Conservation (phyloP, 1,140 invertebrate species). For the Caenorhabditis inopinata region DNA sequence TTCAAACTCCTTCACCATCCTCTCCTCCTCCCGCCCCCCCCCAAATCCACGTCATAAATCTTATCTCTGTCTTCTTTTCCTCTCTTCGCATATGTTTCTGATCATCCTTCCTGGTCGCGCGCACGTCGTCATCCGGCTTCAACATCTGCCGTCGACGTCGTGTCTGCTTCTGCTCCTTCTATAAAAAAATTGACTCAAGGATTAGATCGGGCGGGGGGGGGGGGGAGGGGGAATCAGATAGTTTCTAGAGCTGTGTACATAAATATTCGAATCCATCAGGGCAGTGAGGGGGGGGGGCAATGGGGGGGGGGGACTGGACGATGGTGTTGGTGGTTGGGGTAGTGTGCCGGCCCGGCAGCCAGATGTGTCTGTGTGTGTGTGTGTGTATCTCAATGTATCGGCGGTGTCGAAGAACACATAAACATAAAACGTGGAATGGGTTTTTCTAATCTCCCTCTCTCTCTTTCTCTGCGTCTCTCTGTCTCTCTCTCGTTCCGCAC, state of each 20-base stretch:
- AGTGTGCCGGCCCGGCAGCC: background rate
- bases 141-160: background rate
- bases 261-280: conserved; percentile 33
- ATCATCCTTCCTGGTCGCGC: too few relatives aligned
- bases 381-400: background rate
- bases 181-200: background rate
- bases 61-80: conserved; percentile 17
- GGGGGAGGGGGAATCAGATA: background rate
- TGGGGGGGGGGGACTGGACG: too few relatives aligned
- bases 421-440: conserved; percentile 31
- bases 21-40: background rate
- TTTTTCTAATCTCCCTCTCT: conserved; percentile 4
- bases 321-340: background rate
- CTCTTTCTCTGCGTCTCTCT: too few relatives aligned
- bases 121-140: background rate
- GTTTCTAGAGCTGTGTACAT: conserved; percentile 24
- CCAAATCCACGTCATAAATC: conserved; percentile 32
- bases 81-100: conserved; percentile 7
- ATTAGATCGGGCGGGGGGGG: too few relatives aligned
- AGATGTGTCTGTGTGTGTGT: background rate
- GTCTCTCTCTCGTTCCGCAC: background rate
- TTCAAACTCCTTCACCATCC: too few relatives aligned
- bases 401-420: conserved; percentile 24
- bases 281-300: too few relatives aligned
- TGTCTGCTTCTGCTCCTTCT: background rate